phyloP scores from a whole-genome alignment of 2,113 vertebrate genomes.

The Megaceryle maxima region DNA sequence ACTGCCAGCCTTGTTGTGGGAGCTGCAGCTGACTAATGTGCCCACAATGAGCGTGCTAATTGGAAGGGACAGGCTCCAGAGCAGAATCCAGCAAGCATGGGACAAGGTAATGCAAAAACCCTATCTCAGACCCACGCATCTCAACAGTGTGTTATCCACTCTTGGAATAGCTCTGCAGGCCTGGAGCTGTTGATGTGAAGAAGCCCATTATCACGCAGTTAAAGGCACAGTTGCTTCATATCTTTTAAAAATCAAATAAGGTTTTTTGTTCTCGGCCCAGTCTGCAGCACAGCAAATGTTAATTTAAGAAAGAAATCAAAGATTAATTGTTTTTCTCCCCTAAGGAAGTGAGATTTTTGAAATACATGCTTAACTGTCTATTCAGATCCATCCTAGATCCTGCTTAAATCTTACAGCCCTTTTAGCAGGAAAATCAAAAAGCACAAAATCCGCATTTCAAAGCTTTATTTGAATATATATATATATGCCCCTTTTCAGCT shows the following conservation, averaged over 20 bases:
- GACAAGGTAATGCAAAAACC: neutral
- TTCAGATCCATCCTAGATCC: neutral
- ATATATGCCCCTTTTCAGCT: constrained; percentile 8
- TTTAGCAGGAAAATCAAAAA: neutral
- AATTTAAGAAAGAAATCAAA: neutral
- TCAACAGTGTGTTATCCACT: neutral
- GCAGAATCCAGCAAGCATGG: neutral
- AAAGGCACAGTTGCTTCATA: neutral
- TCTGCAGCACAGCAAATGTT: neutral
- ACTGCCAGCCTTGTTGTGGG: neutral
- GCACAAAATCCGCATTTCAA: neutral
- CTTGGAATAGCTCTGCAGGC: neutral
- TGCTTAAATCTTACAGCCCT: constrained; percentile 27
- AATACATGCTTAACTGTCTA: neutral
- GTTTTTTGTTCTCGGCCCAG: neutral
- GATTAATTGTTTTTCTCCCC: neutral
- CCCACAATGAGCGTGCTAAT: neutral
- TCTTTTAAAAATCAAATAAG: neutral
- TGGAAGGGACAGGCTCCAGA: constrained; percentile 1
- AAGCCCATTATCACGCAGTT: neutral
- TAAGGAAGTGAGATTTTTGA: neutral
- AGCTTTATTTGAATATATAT: constrained; percentile 31
- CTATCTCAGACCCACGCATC: constrained; percentile 10
- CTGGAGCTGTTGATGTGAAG: neutral
- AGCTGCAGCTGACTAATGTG: neutral